Conservation (phyloP, 2,888 invertebrate genomes). For the Zhuqinia jingwanae region DNA sequence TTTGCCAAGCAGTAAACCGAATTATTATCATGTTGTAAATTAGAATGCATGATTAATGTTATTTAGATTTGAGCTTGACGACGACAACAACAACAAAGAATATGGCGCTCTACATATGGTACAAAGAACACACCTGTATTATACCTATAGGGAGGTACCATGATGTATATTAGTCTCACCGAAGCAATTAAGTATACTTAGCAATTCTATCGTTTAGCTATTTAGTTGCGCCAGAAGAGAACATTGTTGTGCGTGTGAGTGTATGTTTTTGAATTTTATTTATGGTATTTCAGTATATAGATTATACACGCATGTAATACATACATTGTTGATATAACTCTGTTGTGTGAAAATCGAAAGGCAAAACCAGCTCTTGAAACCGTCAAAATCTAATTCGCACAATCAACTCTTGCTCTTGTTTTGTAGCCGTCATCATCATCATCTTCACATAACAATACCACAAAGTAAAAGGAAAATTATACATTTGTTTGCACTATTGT, state of each 20-base stretch:
- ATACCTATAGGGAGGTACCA: background rate
- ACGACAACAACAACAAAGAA: background rate
- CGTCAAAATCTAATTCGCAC: conserved; percentile 35
- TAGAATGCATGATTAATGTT: conserved; percentile 20
- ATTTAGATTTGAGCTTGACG: conserved; percentile 7
- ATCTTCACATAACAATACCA: background rate
- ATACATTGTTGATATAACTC: background rate
- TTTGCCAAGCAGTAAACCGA: background rate
- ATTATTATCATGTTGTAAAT: background rate
- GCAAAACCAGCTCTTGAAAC: background rate
- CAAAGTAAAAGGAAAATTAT: conserved; percentile 19
- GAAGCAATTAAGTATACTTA: background rate
- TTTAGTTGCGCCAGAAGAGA: background rate
- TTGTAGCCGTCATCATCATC: conserved; percentile 11
- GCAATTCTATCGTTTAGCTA: background rate
- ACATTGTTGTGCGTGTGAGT: background rate
- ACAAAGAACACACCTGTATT: background rate
- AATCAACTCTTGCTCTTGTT: background rate
- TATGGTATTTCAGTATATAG: background rate
- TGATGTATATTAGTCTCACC: background rate
- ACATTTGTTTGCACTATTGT: conserved; percentile 19
- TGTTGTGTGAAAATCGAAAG: conserved; percentile 42
- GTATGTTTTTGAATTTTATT: background rate
- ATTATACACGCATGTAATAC: background rate
- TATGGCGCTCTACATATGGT: background rate